Base-by-base conservation (phyloP, 2,888 invertebrate species). In the Dynastes tityus region DNA sequence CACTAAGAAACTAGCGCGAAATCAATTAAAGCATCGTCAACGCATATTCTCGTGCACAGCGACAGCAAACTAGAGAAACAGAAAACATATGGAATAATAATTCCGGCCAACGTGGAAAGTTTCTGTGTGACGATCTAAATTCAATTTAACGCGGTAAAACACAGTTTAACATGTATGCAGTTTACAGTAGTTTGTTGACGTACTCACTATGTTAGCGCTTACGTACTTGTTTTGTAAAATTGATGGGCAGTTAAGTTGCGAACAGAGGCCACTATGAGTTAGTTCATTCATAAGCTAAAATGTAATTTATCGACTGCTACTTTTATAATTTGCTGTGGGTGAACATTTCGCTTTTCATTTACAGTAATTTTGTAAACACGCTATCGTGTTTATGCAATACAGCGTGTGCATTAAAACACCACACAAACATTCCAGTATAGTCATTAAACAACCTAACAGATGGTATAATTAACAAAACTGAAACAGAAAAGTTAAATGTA, bases 61-160 rank as follows among this genome's bases (percentile, higher is more conserved):
- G n/a, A n/a, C 2, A 51, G 13, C 8, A 13, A 51, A 51, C 51
- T 51, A 53, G 16, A 16, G 16, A 53, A 53, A 13, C 53, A 53
- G n/a, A 53, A 16, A 53, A 16, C 45, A 11, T 45, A 45, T n/a
- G 16, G 53, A 53, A 16, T 16, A 53, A 53, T n/a, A 9, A 53
- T 16, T 13, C 4, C 5, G 16, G n/a, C 9, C 45, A 45, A 45
- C 61, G n/a, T 29, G 27, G 6, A 61, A 29, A 61, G 53, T 61
- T 27, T 0, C 22, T 29, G 9, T 27, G 61, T 29, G n/a, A 58
- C 58, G 27, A 16, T 73, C 58, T 73, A 73, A 73, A 73, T 73
- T 73, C 61, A 73, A 73, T 73, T 73, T 73, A 73, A 61, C 61
- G 61, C 22, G 58, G 61, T 68, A 61, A 37, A 73, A 73, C 61